Evolutionary conservation across 2,888 invertebrate species (phyloP), one percentile per base, ranked within the genome.

Genomic region (Drosophila neutralis): DNA sequence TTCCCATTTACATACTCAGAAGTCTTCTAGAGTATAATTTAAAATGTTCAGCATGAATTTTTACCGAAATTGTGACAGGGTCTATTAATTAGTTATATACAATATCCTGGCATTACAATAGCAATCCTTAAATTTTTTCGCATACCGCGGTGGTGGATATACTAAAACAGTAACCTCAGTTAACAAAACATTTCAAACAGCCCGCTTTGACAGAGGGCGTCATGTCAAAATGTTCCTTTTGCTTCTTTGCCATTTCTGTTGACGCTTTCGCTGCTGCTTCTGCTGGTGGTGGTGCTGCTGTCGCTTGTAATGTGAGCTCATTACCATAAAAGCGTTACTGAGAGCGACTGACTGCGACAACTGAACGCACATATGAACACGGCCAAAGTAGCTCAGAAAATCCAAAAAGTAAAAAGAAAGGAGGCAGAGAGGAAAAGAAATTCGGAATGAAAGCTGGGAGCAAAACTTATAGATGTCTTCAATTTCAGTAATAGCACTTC

Each of bases 401-500:
- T 33, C 27, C 36, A 59, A 59, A 71, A 36, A 5, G 48, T 5
- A 31, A 33, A 51, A 54, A 21, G n/a, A 53, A 51, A n/a, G 29
- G 4, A 15, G 15, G 24, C 45, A 45, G 31, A 38, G 24, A 35
- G n/a, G 51, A 35, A 57, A 59, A 29, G 48, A 35, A 59, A 58
- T 60, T 29, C n/a, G 61, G 62, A 67, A 70, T 52, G 66, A 49
- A 60, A 61, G 63, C 69, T 70, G 66, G 59, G 31, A 56, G 70
- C 53, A 74, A 79, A 86, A 76, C 82, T 88, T 88, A 88, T 87
- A 86, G 89, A 87, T 86, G 87, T 83, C 89, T 90, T 90, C 87
- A 88, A 88, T 87, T 90, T 90, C 77, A 80, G 87, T 87, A 87
- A 87, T 86, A 88, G 86, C 83, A 86, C 87, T 88, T 88, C 57